Evolutionary conservation across 2,888 invertebrate genomes (phyloP), one percentile per base, ranked within the genome.

Genomic region (Gerosis bhagava): DNA sequence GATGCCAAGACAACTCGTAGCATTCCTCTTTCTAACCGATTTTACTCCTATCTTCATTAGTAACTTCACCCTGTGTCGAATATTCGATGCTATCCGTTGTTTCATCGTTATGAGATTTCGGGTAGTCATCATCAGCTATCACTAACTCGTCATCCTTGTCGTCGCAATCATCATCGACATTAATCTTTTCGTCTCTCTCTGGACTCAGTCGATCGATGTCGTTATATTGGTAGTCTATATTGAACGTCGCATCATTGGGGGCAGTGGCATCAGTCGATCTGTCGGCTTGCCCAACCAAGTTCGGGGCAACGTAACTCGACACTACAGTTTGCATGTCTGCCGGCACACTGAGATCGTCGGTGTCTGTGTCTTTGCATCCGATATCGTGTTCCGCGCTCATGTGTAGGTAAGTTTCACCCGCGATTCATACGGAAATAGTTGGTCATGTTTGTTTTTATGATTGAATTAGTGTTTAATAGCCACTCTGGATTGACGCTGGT

Each of bases 1-100:
- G 95, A 83, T 97, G 97, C 97, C 97, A 97, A 25, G 95, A 82
- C 1, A 71, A 77, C 56, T 81, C 83, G 1, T 53, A 65, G 3
- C 46, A 50, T 15, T 76, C 73, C 12, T 73, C 68, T 55, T 60
- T 69, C 52, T 63, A 72, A 34, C 44, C 50, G 7, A 44, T 50
- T 47, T 53, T 53, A 41, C 39, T 53, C 40, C 46, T 53, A 29
- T 56, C 56, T n/a, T 54, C 55, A 58, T 57, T 44, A n/a, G n/a
- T n/a, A n/a, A n/a, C n/a, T 36, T 56, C 21, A 24, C 29, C 26
- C 12, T 41, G 34, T 16, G 44, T 37, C 12, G 15, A 37, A n/a
- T 25, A 25, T 3, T 39, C 45, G 36, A 45, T 24, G 10, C 10
- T 37, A 16, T 36, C 36, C 3, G 25, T 24, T 3, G 24, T 32